Conservation (phyloP, 2,888 invertebrate genomes). For the Tetheella fluctuosa region DNA sequence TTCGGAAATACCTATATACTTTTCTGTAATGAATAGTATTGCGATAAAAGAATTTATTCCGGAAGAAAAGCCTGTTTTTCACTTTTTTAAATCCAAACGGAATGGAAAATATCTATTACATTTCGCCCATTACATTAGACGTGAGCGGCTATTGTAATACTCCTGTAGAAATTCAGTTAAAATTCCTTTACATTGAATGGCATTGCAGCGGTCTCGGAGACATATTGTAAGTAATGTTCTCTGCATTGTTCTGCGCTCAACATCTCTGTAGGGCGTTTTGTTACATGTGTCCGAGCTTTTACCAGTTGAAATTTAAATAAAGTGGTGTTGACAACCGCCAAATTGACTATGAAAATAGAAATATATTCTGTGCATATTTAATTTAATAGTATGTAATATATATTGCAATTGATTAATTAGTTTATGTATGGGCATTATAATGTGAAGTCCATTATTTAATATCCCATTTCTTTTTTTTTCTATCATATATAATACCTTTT, state of each 20-base stretch:
- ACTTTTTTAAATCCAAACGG: background rate
- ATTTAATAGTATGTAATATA: too few relatives aligned
- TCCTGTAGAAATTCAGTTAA: conserved; percentile 28
- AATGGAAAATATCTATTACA: background rate
- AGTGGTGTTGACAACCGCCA: background rate
- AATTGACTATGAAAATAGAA: background rate
- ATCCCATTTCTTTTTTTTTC: too few relatives aligned
- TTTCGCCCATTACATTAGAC: background rate
- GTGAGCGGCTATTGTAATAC: background rate
- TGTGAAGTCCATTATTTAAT: too few relatives aligned
- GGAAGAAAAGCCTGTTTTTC: background rate
- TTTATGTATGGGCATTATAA: too few relatives aligned
- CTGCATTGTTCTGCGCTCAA: conserved; percentile 24
- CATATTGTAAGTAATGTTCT: conserved; percentile 42
- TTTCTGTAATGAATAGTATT: too few relatives aligned
- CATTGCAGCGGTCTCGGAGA: conserved; percentile 35
- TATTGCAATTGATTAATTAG: too few relatives aligned
- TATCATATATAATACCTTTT: background rate
- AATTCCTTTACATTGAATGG: conserved; percentile 35
- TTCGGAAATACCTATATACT: too few relatives aligned
- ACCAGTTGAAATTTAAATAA: conserved; percentile 25
- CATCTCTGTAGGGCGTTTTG: conserved; percentile 34
- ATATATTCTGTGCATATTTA: background rate
- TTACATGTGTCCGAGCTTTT: conserved; percentile 36
- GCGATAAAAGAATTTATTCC: background rate